phyloP scores from a whole-genome alignment of 2,797 vertebrate species.

The Poecilia velifera region DNA sequence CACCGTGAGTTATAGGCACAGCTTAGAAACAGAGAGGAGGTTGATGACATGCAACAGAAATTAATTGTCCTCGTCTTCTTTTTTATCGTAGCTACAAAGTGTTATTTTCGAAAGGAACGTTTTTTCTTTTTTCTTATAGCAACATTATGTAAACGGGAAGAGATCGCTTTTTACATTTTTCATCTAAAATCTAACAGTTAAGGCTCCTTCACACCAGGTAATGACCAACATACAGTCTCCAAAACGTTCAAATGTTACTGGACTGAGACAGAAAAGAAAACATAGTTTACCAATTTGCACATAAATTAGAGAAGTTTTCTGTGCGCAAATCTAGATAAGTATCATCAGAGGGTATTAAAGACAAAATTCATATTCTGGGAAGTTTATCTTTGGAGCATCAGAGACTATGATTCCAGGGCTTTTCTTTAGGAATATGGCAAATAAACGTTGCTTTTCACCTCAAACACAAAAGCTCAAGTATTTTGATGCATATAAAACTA shows the following conservation, averaged over 20 bases:
- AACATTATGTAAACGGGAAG: not conserved
- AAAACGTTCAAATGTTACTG: not conserved
- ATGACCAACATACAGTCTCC: not conserved
- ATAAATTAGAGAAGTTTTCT: not conserved
- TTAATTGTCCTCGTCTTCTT: not conserved
- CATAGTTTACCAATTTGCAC: not conserved
- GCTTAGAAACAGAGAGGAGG: conserved; percentile 26
- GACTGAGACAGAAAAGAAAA: not conserved
- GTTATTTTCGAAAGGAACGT: not conserved
- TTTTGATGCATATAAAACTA: not conserved
- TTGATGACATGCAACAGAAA: conserved; percentile 17
- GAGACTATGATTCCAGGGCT: no score
- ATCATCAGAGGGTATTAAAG: not conserved
- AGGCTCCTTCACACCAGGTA: not conserved
- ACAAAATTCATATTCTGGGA: not conserved
- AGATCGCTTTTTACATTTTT: no score
- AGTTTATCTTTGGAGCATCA: not conserved
- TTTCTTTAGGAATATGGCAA: no score
- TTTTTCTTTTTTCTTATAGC: not conserved
- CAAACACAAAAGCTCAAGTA: not conserved
- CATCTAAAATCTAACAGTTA: not conserved
- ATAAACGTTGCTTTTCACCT: not conserved
- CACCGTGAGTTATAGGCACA: conserved; percentile 39
- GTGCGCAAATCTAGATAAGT: not conserved
- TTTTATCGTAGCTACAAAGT: not conserved